Base-by-base conservation (phyloP, 92 coral and sea anemone genomes). In the Plumapathes pennacea region DNA sequence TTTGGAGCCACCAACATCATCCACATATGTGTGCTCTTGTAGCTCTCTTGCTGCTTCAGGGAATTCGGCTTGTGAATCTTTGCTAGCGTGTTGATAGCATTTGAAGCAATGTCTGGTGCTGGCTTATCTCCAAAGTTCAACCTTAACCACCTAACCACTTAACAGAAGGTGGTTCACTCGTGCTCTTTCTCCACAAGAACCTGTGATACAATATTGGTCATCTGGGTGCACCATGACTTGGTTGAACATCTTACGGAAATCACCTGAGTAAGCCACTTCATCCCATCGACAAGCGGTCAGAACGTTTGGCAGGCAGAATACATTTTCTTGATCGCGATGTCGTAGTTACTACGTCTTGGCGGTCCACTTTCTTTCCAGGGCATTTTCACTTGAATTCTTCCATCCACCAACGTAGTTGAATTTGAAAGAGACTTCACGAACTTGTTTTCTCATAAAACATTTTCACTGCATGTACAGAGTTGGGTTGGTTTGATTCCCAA, bases 51-150 rank as follows among this genome's bases (percentile, higher is more conserved):
- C 57, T 7, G 68, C 83, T 39, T 54, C 80, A 3, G 75, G 71
- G 10, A 51, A 49, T 33, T 62, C 63, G 18, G 33, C 84, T 63
- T 68, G 57, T 0, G 64, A 52, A 12, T 45, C 52, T 30, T 70
- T 62, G 76, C 81, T 15, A 74, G 17, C 32, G 63, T 23, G 29
- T 57, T 56, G 38, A 84, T 57, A 21, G 73, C 45, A 32, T 56
- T 65, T 10, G 78, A 48, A 4, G 85, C 82, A 8, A 84, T 84
- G 33, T 84, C 81, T 30, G 90, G 85, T 10, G 85, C 78, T 23
- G 85, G 77, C 58, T 63, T 84, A 51, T 78, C 82, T 42, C 85
- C 78, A 33, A 84, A 72, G 50, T 65, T 71, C 17, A 84, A 15
- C 33, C 83, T 36, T 12, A 67, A 0, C 84, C 89, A 82, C 46